These are phyloP conservation scores for Choristoneura rosaceana DNA, from an alignment of 2,888 invertebrate genomes.

Conservation along the genomic window DNA sequence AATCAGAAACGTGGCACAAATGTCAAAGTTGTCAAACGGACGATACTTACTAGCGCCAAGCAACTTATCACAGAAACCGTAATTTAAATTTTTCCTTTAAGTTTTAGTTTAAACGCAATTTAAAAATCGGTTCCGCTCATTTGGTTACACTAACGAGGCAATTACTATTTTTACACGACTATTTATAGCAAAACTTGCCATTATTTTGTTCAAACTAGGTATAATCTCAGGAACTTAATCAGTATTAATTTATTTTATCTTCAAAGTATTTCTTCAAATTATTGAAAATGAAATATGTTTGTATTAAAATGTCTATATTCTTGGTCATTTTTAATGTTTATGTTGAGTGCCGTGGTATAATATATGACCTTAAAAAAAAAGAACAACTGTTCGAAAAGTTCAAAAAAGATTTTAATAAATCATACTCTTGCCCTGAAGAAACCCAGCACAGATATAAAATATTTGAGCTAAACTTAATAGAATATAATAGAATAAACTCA, in stretches of 20 bases:
- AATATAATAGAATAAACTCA: slow-evolving; percentile 1
- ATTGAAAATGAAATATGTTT: background rate
- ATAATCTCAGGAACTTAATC: background rate
- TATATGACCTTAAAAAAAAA: background rate
- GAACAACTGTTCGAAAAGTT: background rate
- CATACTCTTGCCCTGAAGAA: background rate
- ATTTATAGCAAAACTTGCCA: background rate
- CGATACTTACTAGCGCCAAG: too few relatives aligned
- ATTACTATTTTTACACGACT: background rate
- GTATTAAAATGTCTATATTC: background rate
- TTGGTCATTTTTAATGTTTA: background rate
- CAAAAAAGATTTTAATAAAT: background rate
- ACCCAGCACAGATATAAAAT: background rate
- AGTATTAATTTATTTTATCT: background rate
- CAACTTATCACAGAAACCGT: too few relatives aligned
- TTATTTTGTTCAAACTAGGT: background rate
- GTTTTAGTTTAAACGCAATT: background rate
- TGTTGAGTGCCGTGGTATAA: background rate
- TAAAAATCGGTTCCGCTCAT: background rate
- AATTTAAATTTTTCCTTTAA: too few relatives aligned
- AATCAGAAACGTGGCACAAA: too few relatives aligned
- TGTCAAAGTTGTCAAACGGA: too few relatives aligned
- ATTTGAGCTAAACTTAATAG: slow-evolving; percentile 4
- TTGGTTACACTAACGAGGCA: background rate
- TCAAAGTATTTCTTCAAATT: background rate